A percentile compares a stretch with the other conserved stretches of the same genome.
These are phyloP conservation scores for Zaprionus davidi DNA, from an alignment of 1,140 invertebrate species.

Conservation along the genomic window DNA sequence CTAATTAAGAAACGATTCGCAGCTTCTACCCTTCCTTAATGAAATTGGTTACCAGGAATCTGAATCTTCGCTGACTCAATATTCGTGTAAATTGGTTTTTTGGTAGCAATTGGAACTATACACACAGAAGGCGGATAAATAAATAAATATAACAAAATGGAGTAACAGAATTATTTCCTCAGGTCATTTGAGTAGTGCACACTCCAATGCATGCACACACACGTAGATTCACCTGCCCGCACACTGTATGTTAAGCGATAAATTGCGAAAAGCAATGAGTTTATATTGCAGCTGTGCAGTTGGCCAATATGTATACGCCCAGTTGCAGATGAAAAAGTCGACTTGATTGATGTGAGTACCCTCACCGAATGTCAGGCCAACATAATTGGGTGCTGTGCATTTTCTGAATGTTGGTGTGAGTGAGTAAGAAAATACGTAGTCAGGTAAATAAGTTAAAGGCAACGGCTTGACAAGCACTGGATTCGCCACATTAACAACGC, in stretches of 20 bases:
- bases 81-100: slow-evolving; percentile 2
- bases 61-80: background rate
- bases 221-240: background rate
- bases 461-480: slow-evolving; percentile 44
- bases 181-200: slow-evolving; percentile 35
- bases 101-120: slow-evolving; percentile 56
- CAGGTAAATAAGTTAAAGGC: slow-evolving; percentile 40
- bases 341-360: slow-evolving; percentile 77
- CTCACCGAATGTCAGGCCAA: slow-evolving; percentile 75
- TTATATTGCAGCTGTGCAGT: slow-evolving; percentile 62
- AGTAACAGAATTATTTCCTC: slow-evolving; percentile 59
- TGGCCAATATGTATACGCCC: slow-evolving; percentile 76
- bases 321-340: slow-evolving; percentile 60
- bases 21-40: background rate
- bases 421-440: background rate
- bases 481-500: slow-evolving; percentile 62
- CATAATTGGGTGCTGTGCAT: slow-evolving; percentile 68
- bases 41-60: background rate
- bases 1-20: background rate
- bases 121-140: slow-evolving; percentile 35
- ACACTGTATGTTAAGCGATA: slow-evolving; percentile 44
- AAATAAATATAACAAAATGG: slow-evolving; percentile 66
- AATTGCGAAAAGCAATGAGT: slow-evolving; percentile 65
- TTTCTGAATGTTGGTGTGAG: background rate
- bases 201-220: background rate